Conservation (phyloP, 2,113 vertebrate genomes). For the Callaeas wilsoni region DNA sequence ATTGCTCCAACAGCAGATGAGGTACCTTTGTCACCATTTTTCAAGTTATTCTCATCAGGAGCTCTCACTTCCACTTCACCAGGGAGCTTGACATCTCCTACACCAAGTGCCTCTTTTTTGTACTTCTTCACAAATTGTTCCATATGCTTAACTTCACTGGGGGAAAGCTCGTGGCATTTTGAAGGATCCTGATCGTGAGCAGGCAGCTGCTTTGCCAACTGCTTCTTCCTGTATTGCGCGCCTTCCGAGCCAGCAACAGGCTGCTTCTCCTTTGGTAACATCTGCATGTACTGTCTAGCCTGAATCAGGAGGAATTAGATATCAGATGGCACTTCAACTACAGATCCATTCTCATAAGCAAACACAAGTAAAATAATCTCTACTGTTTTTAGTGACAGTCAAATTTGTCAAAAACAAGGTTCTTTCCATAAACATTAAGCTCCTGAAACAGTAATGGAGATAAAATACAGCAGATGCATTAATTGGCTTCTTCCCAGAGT, state of each 20-base stretch:
- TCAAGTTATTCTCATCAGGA: not conserved
- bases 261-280: conserved; percentile 92
- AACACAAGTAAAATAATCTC: not conserved
- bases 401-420: not conserved
- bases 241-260: conserved; percentile 89
- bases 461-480: conserved; percentile 13
- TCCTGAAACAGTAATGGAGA: not conserved
- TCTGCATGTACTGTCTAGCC: conserved; percentile 93
- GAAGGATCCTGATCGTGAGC: conserved; percentile 96
- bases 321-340: conserved; percentile 37
- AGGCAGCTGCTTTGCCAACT: conserved; percentile 95
- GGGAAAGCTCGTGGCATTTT: conserved; percentile 91
- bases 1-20: conserved; percentile 69
- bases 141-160: conserved; percentile 92
- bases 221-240: conserved; percentile 93
- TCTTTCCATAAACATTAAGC: not conserved
- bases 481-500: not conserved
- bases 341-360: not conserved
- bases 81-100: conserved; percentile 88
- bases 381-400: not conserved
- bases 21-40: conserved; percentile 62
- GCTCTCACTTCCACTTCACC: conserved; percentile 74
- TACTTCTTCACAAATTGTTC: conserved; percentile 95
- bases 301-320: conserved; percentile 54
- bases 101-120: conserved; percentile 90